Percentiles rank a stretch among this genome's conserved stretches.
These are phyloP conservation scores for Campylorhamphus procurvoides DNA, from an alignment of 2,113 vertebrate species.

Conservation along the genomic window DNA sequence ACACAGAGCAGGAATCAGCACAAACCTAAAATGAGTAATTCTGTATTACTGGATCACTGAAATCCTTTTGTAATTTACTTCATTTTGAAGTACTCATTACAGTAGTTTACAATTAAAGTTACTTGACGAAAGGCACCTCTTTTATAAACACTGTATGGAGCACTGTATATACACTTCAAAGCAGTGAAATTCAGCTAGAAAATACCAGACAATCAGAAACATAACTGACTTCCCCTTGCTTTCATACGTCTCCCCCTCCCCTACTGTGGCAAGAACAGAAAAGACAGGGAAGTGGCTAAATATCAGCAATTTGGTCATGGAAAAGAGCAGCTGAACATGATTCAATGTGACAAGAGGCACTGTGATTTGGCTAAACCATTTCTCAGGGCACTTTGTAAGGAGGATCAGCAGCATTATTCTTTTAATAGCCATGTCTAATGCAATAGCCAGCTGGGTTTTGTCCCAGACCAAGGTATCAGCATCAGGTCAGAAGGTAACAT, in stretches of 20 bases:
- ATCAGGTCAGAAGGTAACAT: slow-evolving; percentile 94
- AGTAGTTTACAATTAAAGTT: neutral
- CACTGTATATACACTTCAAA: neutral
- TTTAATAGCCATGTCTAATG: slow-evolving; percentile 94
- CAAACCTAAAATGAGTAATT: neutral
- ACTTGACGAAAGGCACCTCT: neutral
- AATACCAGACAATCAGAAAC: neutral
- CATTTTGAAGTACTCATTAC: neutral
- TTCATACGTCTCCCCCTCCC: neutral
- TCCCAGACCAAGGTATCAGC: slow-evolving; percentile 86
- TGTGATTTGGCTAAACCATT: slow-evolving; percentile 76
- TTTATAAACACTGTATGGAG: neutral
- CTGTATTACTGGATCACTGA: neutral
- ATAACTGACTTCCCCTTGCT: neutral
- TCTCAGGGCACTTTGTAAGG: slow-evolving; percentile 72
- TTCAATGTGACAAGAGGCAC: slow-evolving; percentile 75
- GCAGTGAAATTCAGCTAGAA: neutral
- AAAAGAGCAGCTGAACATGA: slow-evolving; percentile 62
- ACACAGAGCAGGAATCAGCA: neutral
- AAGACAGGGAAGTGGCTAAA: slow-evolving; percentile 5
- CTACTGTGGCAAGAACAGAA: neutral
- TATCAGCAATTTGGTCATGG: slow-evolving; percentile 55
- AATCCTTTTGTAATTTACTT: neutral
- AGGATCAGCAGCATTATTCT: slow-evolving; percentile 83
- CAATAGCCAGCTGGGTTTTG: slow-evolving; percentile 84